Conservation (phyloP, 2,113 vertebrate species). For the Carassius carassius region DNA sequence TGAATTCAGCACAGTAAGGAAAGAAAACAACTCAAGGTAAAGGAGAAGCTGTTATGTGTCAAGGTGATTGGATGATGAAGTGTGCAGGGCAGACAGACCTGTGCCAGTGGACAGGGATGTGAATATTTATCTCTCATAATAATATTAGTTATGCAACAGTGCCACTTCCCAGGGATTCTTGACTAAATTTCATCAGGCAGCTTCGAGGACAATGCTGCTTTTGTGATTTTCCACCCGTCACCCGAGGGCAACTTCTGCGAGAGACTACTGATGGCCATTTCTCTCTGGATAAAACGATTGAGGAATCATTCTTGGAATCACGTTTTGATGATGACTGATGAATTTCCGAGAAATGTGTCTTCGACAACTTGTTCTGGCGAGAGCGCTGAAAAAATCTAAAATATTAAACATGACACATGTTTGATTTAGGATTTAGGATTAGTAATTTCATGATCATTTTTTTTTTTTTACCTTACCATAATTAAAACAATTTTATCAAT, state of each 20-base stretch:
- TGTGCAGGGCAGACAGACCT: conserved; percentile 9
- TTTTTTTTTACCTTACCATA: neutral
- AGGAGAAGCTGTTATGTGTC: conserved; percentile 9
- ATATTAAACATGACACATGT: neutral
- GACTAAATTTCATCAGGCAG: neutral
- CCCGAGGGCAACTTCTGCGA: conserved; percentile 16
- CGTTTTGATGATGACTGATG: neutral
- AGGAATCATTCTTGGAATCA: conserved; percentile 19
- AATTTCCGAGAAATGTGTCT: neutral
- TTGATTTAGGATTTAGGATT: conserved; percentile 8
- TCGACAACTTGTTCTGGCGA: neutral
- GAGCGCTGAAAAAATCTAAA: neutral
- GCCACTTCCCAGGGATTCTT: neutral
- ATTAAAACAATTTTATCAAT: neutral
- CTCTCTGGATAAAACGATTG: neutral
- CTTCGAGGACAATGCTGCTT: neutral
- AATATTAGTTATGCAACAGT: conserved; percentile 1
- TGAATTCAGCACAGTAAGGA: conserved; percentile 1
- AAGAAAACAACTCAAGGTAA: conserved; percentile 16
- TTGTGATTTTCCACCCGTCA: neutral
- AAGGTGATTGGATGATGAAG: conserved; percentile 19
- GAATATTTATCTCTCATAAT: neutral
- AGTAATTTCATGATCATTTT: neutral
- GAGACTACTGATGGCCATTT: neutral
- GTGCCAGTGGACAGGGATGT: neutral